These are phyloP conservation scores for Turdus rufiventris DNA, from an alignment of 2,113 vertebrate genomes.

Conservation along the genomic window DNA sequence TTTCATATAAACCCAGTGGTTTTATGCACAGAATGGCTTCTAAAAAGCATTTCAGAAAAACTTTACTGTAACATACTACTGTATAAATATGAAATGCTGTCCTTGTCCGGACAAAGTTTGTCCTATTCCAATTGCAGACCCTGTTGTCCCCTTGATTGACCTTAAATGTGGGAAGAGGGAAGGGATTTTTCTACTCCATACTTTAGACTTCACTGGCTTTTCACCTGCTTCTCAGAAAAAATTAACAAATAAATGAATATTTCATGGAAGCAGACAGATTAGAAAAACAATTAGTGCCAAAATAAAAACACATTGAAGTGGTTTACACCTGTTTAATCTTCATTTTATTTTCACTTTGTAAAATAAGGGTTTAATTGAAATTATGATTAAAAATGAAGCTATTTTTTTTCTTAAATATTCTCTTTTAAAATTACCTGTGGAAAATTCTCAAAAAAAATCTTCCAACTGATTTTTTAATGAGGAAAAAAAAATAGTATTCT, in stretches of 20 bases:
- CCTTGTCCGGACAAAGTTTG: not conserved
- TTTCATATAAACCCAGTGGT: not conserved
- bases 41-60: not conserved
- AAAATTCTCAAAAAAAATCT: not conserved
- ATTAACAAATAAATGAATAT: not conserved
- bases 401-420: not conserved
- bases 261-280: not conserved
- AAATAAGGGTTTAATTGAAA: not conserved
- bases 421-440: not conserved
- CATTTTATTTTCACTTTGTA: not conserved
- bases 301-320: not conserved
- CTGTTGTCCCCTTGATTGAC: not conserved
- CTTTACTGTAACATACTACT: not conserved
- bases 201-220: not conserved
- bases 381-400: not conserved
- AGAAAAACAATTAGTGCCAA: not conserved
- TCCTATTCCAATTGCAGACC: not conserved
- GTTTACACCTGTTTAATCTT: not conserved
- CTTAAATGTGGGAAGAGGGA: not conserved
- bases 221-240: not conserved
- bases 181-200: not conserved
- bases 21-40: not conserved
- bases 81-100: not conserved
- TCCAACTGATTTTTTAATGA: not conserved
- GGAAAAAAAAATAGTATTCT: not conserved